Conservation (phyloP, 2,888 invertebrate genomes). For the Eupeodes luniger region DNA sequence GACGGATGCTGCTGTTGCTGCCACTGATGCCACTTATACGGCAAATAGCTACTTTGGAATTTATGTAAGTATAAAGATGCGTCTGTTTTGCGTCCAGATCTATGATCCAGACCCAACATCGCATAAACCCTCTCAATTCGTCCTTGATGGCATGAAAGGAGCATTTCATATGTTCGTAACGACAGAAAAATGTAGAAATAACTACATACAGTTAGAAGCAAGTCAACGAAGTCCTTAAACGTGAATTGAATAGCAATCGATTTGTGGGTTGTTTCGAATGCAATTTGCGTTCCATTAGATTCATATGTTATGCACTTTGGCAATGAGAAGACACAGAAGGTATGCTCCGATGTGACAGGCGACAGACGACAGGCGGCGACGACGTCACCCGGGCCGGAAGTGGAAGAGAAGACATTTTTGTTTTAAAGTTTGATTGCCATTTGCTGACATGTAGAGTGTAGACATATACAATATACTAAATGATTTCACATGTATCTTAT, state of each 20-base stretch:
- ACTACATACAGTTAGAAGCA: conserved; percentile 5
- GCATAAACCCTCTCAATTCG: conserved; percentile 4
- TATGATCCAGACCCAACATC: background rate
- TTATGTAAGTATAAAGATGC: conserved; percentile 32
- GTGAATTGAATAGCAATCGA: conserved; percentile 58
- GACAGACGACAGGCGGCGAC: too few species aligned
- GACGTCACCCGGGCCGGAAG: background rate
- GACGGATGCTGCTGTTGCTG: conserved; percentile 39
- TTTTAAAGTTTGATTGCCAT: conserved; percentile 36
- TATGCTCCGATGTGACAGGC: background rate
- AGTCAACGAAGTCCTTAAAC: conserved; percentile 41
- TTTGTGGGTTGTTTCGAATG: conserved; percentile 55
- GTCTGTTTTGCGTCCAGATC: conserved; percentile 12
- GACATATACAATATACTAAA: conserved; percentile 1
- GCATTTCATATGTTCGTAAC: background rate
- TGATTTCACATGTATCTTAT: conserved; percentile 21
- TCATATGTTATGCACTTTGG: conserved; percentile 49
- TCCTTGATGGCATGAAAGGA: background rate
- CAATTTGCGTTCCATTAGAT: conserved; percentile 61
- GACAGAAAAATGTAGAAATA: background rate
- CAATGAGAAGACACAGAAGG: conserved; percentile 1
- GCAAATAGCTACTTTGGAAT: conserved; percentile 15
- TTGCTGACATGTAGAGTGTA: background rate
- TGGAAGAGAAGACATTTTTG: conserved; percentile 16
- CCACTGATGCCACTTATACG: conserved; percentile 6